Evolutionary conservation across 2,797 vertebrate genomes (phyloP), one percentile per base, ranked within the genome.

Genomic region (Clarias fuscus): DNA sequence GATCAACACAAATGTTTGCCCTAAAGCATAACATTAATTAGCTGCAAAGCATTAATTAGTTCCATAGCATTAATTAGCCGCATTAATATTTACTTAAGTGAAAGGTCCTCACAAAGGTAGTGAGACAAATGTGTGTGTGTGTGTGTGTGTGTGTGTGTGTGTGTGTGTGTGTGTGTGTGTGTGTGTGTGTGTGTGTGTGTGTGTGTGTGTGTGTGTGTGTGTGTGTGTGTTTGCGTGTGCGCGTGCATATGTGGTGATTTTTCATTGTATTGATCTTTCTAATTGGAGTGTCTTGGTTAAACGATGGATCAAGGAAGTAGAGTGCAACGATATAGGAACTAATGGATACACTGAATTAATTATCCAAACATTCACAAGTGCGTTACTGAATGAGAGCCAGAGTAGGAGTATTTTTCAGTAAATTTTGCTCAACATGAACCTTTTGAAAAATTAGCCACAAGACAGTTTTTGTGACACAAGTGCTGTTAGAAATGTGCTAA

Each of bases 241-340:
- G 43, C 85, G 89, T 88, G 80, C 82, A 90, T 85, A 76, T 84
- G 5, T 24, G 86, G 90, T 88, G 86, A 89, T 86, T 62, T 91
- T 90, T 92, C 37, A 89, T 40, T 0, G 78, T 92, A 95, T 95
- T 91, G 93, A 95, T 94, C 91, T 40, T 88, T 91, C 43, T 95
- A 95, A 95, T 94, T 93, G 91, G 86, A 90, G 86, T 76, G 86
- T 91, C 93, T 93, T 92, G 91, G 91, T 93, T 92, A 92, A 91
- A 94, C 93, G 92, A 93, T 88, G 88, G 94, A 95, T 94, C 93
- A 92, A 91, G 94, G 90, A 88, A 89, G 89, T 89, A 84, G 82
- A 87, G 85, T 86, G 87, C 88, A 94, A 90, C 91, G 92, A 92
- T 92, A 84, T 27, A 81, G 61, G 43, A 93, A 89, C 78, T 81